A percentile compares a stretch with the other conserved stretches of the same genome.
These are phyloP conservation scores for Mimumesa dahlbomi DNA, from an alignment of 2,888 invertebrate species.

Conservation along the genomic window DNA sequence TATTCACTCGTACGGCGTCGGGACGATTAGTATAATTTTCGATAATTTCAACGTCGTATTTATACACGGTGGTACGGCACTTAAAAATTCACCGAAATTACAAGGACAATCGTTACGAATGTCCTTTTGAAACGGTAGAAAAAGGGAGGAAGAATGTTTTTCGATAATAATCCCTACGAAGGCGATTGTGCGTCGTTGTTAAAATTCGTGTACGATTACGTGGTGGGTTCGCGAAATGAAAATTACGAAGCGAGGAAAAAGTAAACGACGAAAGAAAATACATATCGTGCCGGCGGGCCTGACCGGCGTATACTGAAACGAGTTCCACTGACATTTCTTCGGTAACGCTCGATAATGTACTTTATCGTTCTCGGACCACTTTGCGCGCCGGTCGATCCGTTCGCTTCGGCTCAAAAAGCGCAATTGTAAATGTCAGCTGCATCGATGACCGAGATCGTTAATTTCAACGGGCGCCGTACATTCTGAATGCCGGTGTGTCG, in stretches of 20 bases:
- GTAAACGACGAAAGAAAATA: slow-evolving; percentile 45
- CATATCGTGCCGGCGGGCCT: background rate
- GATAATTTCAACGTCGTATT: too few species aligned
- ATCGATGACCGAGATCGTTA: slow-evolving; percentile 36
- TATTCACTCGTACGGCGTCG: too few species aligned
- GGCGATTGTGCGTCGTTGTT: slow-evolving; percentile 42
- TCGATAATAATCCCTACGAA: too few species aligned
- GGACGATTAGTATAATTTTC: slow-evolving; percentile 9
- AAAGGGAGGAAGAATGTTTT: too few species aligned
- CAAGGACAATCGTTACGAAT: too few species aligned
- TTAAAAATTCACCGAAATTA: too few species aligned
- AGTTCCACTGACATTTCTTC: slow-evolving; percentile 27
- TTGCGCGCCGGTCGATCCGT: slow-evolving; percentile 29
- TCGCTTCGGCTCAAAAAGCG: slow-evolving; percentile 32
- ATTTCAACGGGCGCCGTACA: slow-evolving; percentile 20
- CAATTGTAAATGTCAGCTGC: slow-evolving; percentile 44
- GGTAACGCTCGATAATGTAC: slow-evolving; percentile 42
- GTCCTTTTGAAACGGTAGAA: too few species aligned
- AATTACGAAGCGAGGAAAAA: slow-evolving; percentile 21
- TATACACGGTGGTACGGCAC: too few species aligned
- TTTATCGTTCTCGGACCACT: slow-evolving; percentile 46
- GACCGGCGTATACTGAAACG: background rate
- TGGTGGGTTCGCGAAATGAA: slow-evolving; percentile 13
- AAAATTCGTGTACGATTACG: slow-evolving; percentile 32
- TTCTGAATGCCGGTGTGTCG: background rate